Evolutionary conservation across 2,888 invertebrate genomes (phyloP).

Genomic region (Cinara cedri): DNA sequence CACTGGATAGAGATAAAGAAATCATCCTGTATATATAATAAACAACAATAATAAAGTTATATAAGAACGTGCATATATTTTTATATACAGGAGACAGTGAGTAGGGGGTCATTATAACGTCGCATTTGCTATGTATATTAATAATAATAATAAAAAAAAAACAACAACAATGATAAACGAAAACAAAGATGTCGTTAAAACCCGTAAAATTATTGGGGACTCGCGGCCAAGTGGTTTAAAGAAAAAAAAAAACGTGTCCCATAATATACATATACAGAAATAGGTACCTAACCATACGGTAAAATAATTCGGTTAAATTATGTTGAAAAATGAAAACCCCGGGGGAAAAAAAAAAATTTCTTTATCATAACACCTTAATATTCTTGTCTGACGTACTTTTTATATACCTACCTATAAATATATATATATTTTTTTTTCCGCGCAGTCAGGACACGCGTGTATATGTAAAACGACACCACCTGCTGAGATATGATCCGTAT

Average conservation of each 20-base stretch:
- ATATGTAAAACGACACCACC: conserved; percentile 43
- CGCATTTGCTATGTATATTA: neutral
- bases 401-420: too few species aligned
- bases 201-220: conserved; percentile 20
- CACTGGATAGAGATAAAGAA: too few species aligned
- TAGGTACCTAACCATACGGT: too few species aligned
- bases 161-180: conserved; percentile 37
- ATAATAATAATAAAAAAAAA: neutral
- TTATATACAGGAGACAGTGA: too few species aligned
- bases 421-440: neutral
- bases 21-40: too few species aligned
- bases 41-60: conserved; percentile 13
- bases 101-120: neutral
- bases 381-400: conserved; percentile 21
- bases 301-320: conserved; percentile 22
- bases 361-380: conserved; percentile 26
- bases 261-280: neutral
- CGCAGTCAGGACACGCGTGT: neutral
- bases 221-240: conserved; percentile 24
- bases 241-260: neutral
- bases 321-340: neutral
- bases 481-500: conserved; percentile 30
- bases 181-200: conserved; percentile 44
- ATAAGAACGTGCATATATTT: neutral
- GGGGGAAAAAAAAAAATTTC: neutral